Evolutionary conservation across 2,113 vertebrate species (phyloP).

Genomic region (Nettapus auritus): DNA sequence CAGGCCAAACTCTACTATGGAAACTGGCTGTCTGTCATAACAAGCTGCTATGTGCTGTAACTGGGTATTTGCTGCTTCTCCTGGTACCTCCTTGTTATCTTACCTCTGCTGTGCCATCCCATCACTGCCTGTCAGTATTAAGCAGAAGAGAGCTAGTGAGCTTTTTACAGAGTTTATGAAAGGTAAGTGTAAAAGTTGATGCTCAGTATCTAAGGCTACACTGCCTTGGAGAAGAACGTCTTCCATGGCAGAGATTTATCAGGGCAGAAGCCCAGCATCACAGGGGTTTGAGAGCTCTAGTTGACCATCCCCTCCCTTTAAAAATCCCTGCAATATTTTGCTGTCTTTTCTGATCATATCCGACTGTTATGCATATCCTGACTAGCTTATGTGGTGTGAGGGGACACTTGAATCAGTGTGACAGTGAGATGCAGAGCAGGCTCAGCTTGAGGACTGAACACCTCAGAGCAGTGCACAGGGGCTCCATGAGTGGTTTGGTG

Average conservation of each 20-base stretch:
- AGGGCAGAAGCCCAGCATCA: neutral
- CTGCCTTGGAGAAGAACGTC: neutral
- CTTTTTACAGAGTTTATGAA: neutral
- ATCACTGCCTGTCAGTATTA: fast-evolving
- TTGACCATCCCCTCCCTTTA: neutral
- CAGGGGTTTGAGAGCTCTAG: neutral
- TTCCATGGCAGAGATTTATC: neutral
- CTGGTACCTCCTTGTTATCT: neutral
- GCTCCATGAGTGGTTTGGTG: fast-evolving
- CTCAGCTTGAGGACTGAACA: neutral
- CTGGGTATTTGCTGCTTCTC: neutral
- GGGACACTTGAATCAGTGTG: neutral
- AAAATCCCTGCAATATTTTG: neutral
- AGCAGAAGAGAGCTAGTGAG: neutral
- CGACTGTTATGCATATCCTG: neutral
- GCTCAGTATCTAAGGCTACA: neutral
- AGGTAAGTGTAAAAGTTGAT: neutral
- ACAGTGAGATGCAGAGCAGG: neutral
- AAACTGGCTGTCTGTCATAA: neutral
- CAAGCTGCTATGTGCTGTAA: neutral
- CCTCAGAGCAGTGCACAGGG: neutral
- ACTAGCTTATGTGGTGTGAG: neutral
- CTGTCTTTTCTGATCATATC: neutral
- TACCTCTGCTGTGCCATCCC: neutral
- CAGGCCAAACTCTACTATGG: neutral